Base-by-base conservation (phyloP, 2,113 vertebrate genomes). In the Festucalex cinctus region DNA sequence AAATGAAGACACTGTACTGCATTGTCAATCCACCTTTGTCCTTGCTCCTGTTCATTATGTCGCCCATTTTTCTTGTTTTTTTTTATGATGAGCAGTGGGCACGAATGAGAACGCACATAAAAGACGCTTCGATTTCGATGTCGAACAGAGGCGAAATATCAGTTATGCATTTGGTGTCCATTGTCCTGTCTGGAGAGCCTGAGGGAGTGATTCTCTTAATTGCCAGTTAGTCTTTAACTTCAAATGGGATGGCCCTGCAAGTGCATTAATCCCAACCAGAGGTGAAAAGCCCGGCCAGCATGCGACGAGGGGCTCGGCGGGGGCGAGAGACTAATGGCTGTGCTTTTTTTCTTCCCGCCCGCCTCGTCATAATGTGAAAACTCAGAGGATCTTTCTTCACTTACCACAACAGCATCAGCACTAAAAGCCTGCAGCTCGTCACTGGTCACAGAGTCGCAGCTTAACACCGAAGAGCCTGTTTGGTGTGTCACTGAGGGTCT, bases 251-350 rank as follows among this genome's bases (percentile, higher is more conserved):
- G 80, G 80, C 77, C 68, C 75, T 66, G 76, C 75, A 63, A 83
- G 85, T 84, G 82, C 85, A 87, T 90, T 91, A 87, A 83, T 83
- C 81, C 84, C 78, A 77, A 81, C 76, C 79, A 74, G 82, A 83
- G 73, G 82, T 75, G 84, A 84, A 79, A 74, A 84, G 68, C 66
- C 77, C 28, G 61, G 76, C 85, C 66, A 36, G 60, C 16, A 35
- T 70, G 58, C 39, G 81, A 84, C 91, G 85, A 91, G 89, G 87
- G 91, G 87, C 87, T 81, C 81, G 89, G 83, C 66, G 76, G 91
- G 91, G 92, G 80, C 92, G 91, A 91, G 87, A 91, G 89, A 93
- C 93, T 94, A 94, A 94, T 93, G 92, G 91, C 91, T 92, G 86
- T 86, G 80, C 80, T 79, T 90, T 69, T 72, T 79, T 74, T 86